A percentile compares a stretch with the other conserved stretches of the same genome.
phyloP scores from a whole-genome alignment of 2,797 vertebrate species.

The Amblyopsis hoosieri region DNA sequence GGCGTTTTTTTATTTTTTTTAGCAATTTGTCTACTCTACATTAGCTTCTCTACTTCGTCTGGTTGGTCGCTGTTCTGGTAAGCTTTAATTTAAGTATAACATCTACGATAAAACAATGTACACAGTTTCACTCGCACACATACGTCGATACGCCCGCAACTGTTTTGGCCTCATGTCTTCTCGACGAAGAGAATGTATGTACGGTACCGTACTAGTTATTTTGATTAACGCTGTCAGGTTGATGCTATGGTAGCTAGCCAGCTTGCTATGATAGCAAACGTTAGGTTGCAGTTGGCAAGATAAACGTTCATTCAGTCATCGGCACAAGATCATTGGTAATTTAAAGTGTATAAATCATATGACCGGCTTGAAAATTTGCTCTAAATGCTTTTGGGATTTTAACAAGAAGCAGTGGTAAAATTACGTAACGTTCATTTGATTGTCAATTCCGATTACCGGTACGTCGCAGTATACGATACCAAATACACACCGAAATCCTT shows the following conservation, averaged over 20 bases:
- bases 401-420: conserved; percentile 30
- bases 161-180: too few relatives aligned
- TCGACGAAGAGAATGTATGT: conserved; percentile 7
- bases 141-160: rapidly evolving
- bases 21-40: conserved; percentile 45
- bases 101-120: rapidly evolving
- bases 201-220: conserved; percentile 36
- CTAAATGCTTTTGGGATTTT: too few relatives aligned
- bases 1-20: conserved; percentile 28
- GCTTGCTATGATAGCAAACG: conserved; percentile 20
- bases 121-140: rapidly evolving
- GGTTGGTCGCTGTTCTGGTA: conserved; percentile 47
- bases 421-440: conserved; percentile 68
- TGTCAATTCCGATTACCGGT: conserved; percentile 54
- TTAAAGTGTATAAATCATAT: too few relatives aligned
- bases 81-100: conserved; percentile 14
- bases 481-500: neutral
- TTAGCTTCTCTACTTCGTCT: conserved; percentile 31
- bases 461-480: conserved; percentile 13
- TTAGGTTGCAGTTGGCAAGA: conserved; percentile 5
- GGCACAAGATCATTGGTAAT: neutral
- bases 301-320: conserved; percentile 8
- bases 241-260: conserved; percentile 36
- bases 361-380: too few relatives aligned
- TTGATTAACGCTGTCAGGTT: conserved; percentile 62